Evolutionary conservation across 2,888 invertebrate genomes (phyloP).

Genomic region (Adelognathus sp.): DNA sequence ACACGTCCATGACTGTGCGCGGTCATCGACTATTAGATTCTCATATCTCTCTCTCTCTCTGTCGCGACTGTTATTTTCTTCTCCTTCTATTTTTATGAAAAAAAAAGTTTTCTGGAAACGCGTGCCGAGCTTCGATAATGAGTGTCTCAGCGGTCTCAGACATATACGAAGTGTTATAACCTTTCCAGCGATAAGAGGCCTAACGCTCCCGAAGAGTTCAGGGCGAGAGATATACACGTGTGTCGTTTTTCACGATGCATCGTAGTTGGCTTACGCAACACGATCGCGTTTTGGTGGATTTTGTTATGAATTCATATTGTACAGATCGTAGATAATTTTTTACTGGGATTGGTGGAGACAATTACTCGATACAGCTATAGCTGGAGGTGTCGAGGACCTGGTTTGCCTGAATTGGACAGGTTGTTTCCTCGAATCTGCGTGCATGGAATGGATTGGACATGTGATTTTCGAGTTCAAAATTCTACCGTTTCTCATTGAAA

Average conservation of each 20-base stretch:
- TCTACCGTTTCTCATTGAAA: too few relatives aligned
- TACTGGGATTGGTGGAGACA: neutral
- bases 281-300: neutral
- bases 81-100: neutral
- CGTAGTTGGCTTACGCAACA: neutral
- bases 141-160: constrained; percentile 13
- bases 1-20: neutral
- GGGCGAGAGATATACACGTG: constrained; percentile 33
- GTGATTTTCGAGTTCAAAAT: too few relatives aligned
- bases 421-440: too few relatives aligned
- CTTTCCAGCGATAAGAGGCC: constrained; percentile 41
- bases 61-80: neutral
- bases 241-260: neutral
- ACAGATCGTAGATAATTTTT: neutral
- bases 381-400: too few relatives aligned
- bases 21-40: constrained; percentile 16
- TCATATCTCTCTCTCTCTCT: neutral
- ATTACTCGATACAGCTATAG: neutral
- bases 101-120: constrained; percentile 12
- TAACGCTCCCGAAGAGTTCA: constrained; percentile 43
- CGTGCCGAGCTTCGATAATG: constrained; percentile 33
- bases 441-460: too few relatives aligned
- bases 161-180: constrained; percentile 10
- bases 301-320: neutral
- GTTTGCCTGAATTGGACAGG: too few relatives aligned